Evolutionary conservation across 2,113 vertebrate genomes (phyloP), one percentile per base, ranked within the genome.

Genomic region (human (Homo sapiens)): DNA sequence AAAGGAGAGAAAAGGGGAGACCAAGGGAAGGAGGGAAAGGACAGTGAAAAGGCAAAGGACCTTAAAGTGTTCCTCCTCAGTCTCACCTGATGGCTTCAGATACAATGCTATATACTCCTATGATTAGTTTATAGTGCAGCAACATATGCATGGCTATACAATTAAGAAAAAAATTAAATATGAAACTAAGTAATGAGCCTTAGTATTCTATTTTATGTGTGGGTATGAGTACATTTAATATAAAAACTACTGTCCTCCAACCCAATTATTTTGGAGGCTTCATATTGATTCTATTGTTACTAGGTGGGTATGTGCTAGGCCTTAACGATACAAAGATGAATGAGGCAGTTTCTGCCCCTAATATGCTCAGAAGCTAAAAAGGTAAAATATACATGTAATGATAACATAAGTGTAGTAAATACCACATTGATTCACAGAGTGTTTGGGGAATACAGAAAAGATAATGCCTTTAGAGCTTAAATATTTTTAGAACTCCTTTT

Each of bases 111-210:
- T 3, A 40, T 14, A 45, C 23, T 94, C 57, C 64, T 64, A 70
- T 82, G 35, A 86, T 70, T 68, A 86, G 3, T 25, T 95, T 55
- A 91, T 13, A 78, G 23, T 64, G n/a, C 40, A 90, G 0, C 66
- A 72, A 82, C 30, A 96, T 16, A 93, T 6, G 90, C 10, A 72
- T 73, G 64, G 25, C 59, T 81, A 82, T 90, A 87, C 40, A 61
- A 82, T 76, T 93, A 93, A 87, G 40, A 90, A 87, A 90, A 97
- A 86, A 10, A 72, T 75, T 73, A 89, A 81, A 70, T 70, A 55
- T 40, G 17, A 10, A 89, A 78, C 50, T 87, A 81, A 90, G 32
- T 75, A 91, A 50, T 97, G 52, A 93, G 27, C 70, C 85, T 68
- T 86, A 96, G 64, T 52, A 92, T 32, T 9, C 43, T 86, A 45